Evolutionary conservation across 2,113 vertebrate species (phyloP).

Genomic region (Myiozetetes cayanensis): DNA sequence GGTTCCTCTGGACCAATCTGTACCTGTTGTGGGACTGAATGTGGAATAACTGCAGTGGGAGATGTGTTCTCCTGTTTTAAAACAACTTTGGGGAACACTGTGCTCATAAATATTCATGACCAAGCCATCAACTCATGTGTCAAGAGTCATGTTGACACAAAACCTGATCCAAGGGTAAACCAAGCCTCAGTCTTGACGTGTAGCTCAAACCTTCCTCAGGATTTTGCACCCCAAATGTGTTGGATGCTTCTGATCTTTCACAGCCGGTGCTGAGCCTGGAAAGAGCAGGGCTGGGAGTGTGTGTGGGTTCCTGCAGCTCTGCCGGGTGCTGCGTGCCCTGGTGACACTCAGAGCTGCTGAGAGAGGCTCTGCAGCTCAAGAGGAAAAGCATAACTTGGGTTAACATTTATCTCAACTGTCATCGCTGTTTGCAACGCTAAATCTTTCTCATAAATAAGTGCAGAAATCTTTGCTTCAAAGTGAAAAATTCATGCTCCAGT

Average conservation of each 20-base stretch:
- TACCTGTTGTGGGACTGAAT: not conserved
- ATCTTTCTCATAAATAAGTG: constrained; percentile 54
- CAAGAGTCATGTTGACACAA: not conserved
- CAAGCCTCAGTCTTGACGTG: not conserved
- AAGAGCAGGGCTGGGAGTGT: not conserved
- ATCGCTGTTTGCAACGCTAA: constrained; percentile 38
- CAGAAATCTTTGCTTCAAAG: constrained; percentile 41
- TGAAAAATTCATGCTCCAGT: constrained; percentile 7
- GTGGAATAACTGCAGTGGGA: not conserved
- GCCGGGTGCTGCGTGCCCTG: not conserved
- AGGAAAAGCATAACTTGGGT: not conserved
- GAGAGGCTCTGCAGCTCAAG: not conserved
- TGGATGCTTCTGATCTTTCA: not conserved
- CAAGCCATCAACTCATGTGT: not conserved
- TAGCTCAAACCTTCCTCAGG: not conserved
- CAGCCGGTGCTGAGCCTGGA: not conserved
- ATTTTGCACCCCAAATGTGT: not conserved
- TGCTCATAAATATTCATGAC: not conserved
- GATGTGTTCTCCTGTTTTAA: not conserved
- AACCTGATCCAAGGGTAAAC: not conserved
- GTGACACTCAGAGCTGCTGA: not conserved
- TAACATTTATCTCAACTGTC: constrained; percentile 57
- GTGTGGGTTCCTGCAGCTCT: not conserved
- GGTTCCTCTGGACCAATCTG: not conserved
- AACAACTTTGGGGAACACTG: not conserved